phyloP scores from a whole-genome alignment of 2,113 vertebrate species.

The Ptilorrhoa leucosticta region DNA sequence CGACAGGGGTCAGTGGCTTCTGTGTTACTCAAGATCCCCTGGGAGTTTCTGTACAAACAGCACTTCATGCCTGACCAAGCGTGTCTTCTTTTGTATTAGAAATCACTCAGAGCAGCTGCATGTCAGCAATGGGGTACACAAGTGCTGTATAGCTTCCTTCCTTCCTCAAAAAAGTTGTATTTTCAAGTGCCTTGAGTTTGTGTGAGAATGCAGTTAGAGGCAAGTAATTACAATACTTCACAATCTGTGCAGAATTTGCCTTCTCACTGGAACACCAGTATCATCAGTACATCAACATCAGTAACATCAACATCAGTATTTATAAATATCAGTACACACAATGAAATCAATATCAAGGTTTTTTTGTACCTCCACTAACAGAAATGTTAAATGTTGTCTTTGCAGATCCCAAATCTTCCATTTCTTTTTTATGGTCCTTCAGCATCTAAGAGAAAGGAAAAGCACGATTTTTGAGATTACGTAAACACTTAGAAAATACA shows the following conservation, averaged over 20 bases:
- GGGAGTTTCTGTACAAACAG: neutral
- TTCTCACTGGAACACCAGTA: neutral
- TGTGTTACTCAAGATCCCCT: neutral
- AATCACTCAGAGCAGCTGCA: neutral
- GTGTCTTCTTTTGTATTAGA: neutral
- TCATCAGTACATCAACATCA: too few relatives aligned
- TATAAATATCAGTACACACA: neutral
- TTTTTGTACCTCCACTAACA: slow-evolving; percentile 80
- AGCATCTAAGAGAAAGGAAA: neutral
- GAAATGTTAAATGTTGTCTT: slow-evolving; percentile 78
- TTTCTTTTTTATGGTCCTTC: slow-evolving; percentile 48
- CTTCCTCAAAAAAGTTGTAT: neutral
- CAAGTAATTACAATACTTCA: neutral
- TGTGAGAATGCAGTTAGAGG: neutral
- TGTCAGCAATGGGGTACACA: neutral
- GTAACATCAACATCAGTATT: neutral
- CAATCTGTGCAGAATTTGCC: neutral
- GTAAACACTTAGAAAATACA: neutral
- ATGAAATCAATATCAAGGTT: neutral
- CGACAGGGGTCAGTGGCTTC: neutral
- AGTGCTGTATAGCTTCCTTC: neutral
- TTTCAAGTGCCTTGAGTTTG: neutral
- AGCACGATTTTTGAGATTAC: neutral
- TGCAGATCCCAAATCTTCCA: slow-evolving; percentile 18
- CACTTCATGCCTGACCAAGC: neutral